Evolutionary conservation across 2,797 vertebrate species (phyloP).

Genomic region (Acanthis flammea): DNA sequence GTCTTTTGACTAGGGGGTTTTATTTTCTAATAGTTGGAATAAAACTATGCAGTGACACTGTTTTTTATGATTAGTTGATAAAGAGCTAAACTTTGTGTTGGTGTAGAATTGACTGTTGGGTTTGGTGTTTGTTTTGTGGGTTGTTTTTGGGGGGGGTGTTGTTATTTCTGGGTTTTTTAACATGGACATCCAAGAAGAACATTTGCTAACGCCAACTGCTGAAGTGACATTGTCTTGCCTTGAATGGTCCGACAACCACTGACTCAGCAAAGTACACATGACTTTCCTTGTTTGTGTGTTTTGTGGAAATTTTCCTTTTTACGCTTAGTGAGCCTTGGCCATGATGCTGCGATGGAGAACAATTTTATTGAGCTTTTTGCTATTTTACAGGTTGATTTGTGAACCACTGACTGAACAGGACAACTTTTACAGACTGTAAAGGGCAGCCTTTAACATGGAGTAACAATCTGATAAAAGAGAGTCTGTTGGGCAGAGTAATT

Average conservation of each 20-base stretch:
- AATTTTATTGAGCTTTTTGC: conserved; percentile 21
- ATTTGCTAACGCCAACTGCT: neutral
- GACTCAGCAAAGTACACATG: neutral
- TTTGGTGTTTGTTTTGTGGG: neutral
- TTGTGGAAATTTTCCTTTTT: neutral
- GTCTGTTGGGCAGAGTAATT: neutral
- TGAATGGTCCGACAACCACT: neutral
- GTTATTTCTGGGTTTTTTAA: accelerated
- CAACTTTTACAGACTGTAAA: conserved; percentile 31
- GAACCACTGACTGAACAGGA: conserved; percentile 25
- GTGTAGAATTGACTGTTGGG: neutral
- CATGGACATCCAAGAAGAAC: neutral
- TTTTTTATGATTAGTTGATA: neutral
- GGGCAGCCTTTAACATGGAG: neutral
- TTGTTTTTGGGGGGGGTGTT: accelerated
- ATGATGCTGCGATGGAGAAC: neutral
- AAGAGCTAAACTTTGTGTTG: neutral
- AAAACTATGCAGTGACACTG: neutral
- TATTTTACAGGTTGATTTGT: conserved; percentile 33
- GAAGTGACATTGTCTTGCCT: neutral
- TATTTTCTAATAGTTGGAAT: neutral
- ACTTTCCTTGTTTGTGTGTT: neutral
- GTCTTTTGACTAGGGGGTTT: neutral
- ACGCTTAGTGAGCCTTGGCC: neutral
- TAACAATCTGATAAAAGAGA: conserved; percentile 9